These are phyloP conservation scores for Semotilus atromaculatus DNA, from an alignment of 2,797 vertebrate genomes.

Conservation along the genomic window DNA sequence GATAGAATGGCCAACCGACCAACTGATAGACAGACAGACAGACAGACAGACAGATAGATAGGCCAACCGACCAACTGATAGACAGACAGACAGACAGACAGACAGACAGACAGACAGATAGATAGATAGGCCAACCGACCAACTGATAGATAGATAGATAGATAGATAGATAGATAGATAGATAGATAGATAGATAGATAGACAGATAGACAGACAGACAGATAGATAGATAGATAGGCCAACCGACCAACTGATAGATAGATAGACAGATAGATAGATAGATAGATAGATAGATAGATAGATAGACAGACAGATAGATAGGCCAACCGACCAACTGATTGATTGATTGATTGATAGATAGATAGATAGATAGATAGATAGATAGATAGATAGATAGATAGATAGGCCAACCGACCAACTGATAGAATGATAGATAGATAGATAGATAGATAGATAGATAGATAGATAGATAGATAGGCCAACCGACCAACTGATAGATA, in stretches of 20 bases:
- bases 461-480: no score
- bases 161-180: no score
- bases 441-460: rapidly evolving
- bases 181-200: rapidly evolving
- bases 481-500: rapidly evolving
- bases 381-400: background rate
- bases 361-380: background rate
- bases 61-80: rapidly evolving
- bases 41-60: no score
- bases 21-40: background rate
- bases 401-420: no score
- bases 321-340: no score
- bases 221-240: background rate
- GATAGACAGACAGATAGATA: background rate
- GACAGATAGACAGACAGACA: rapidly evolving
- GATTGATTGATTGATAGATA: background rate
- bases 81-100: rapidly evolving
- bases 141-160: no score
- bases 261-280: background rate
- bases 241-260: background rate
- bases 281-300: background rate
- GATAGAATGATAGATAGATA: no score
- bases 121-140: no score
- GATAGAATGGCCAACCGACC: rapidly evolving
- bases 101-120: rapidly evolving